Conservation (phyloP, 2,888 invertebrate species). For the Bombylius discolor region DNA sequence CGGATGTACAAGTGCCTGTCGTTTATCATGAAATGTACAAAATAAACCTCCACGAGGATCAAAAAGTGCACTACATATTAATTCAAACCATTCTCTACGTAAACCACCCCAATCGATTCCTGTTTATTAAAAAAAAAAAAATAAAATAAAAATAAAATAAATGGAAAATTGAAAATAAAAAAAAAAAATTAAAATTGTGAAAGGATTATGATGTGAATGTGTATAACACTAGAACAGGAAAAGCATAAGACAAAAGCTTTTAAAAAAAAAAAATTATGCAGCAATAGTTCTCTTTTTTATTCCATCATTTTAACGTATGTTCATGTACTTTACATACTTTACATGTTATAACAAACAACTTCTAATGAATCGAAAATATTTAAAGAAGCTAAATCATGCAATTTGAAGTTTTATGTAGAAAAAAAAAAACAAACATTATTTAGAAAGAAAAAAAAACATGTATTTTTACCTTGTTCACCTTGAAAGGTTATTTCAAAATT, state of each 20-base stretch:
- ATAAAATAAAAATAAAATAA: background rate
- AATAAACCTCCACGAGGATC: conserved; percentile 74
- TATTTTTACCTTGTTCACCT: conserved; percentile 74
- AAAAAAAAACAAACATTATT: background rate
- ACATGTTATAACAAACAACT: background rate
- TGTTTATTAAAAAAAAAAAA: conserved; percentile 23
- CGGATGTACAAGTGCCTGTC: conserved; percentile 81
- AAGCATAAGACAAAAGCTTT: no score
- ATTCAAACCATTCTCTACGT: conserved; percentile 87
- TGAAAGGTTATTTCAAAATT: conserved; percentile 87
- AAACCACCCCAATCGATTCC: conserved; percentile 92
- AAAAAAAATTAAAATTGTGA: no score
- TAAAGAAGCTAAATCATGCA: background rate
- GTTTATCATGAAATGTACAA: conserved; percentile 71
- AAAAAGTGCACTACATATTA: conserved; percentile 76
- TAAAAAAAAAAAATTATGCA: no score
- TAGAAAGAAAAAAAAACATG: background rate
- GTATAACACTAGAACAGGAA: no score
- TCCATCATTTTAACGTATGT: no score
- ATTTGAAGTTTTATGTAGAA: background rate
- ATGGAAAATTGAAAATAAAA: no score
- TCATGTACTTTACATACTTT: background rate
- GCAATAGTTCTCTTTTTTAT: no score
- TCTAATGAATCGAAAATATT: background rate
- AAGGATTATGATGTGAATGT: no score